Base-by-base conservation (phyloP, 2,888 invertebrate genomes). In the Aphidoletes aphidimyza region DNA sequence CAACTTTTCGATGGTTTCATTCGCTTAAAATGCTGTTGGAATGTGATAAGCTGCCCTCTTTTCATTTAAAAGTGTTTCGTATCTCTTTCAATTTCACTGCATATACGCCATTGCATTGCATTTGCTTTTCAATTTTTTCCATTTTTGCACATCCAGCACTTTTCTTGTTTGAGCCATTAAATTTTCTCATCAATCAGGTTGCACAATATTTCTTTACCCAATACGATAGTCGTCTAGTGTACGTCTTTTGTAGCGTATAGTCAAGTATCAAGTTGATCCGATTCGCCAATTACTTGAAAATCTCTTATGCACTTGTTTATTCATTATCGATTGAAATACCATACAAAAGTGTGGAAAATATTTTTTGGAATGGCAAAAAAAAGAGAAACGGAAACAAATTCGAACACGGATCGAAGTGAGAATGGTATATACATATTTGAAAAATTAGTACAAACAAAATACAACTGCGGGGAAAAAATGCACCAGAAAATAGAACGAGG, bases 241-340 rank as follows among this genome's bases (percentile, higher is more conserved):
- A n/a, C n/a, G n/a, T n/a, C n/a, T n/a, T n/a, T n/a, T n/a, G n/a
- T 42, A 42, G 42, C 14, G 6, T 42, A 19, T 47, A 17, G 19
- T 47, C 54, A 54, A 2, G 54, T 54, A 11, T 54, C 22, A 47
- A 54, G 54, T 42, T 9, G 42, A 54, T 22, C 26, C 54, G 54
- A 54, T 54, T 54, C 22, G 26, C 54, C 54, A 54, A 54, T 54
- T 54, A 47, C 17, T 47, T 47, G 47, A 47, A 19, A 47, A 47
- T 47, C 47, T 47, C 47, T 47, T 47, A 47, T 47, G 47, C 47
- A 47, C 47, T 47, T 47, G 47, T 47, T 47, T 47, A 54, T 54
- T 22, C 54, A 54, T 22, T 54, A 54, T 22, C 22, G 54, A 54
- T 2, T 54, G 54, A 54, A 54, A 54, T 54, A 3, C 54, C 2